Evolutionary conservation across 1,140 invertebrate genomes (phyloP), one percentile per base, ranked within the genome.

Genomic region (Aradophagus sp.): DNA sequence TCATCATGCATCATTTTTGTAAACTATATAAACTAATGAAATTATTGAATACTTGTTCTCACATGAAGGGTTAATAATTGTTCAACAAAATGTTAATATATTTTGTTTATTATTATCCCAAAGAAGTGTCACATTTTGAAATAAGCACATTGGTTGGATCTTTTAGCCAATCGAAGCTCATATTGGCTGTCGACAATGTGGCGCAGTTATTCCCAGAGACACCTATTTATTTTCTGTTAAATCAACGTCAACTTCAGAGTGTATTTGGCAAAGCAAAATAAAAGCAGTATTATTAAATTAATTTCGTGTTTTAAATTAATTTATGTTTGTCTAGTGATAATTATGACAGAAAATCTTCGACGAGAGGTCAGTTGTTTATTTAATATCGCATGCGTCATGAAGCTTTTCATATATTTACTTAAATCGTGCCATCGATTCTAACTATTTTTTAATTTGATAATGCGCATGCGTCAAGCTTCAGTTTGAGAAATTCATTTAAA

Each of bases 281-380:
- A 8, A 23, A 5, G 20, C 8, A 23, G 20, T 8, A 4, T 23
- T 5, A 8, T 31, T 31, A 31, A 31, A 23, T 23, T 16, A 16
- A 16, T 16, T 36, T 16, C 1, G 4, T 7, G 34, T 59, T 31
- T 2, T 27, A 14, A 45, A 19, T 17, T 13, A 29, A 20, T 47
- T 38, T 11, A 1, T 34, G 1, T 47, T 17, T 2, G 31, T 35
- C 34, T 27, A 11, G 20, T 11, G 15, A 26, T 14, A 5, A 65
- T 38, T 41, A 83, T 83, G 80, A 55, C 72, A 14, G 69, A 63
- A 26, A 75, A 63, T 63, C 62, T 83, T 13, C 75, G 80, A 14
- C 55, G 41, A 69, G 78, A 82, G 76, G 81, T 81, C 59, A 73
- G 45, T 67, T n/a, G n/a, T n/a, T n/a, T n/a, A n/a, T n/a, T n/a